Percentiles rank a stretch among this genome's conserved stretches.
Evolutionary conservation across 1,140 invertebrate species (phyloP).

Genomic region (Drosophila melanica): DNA sequence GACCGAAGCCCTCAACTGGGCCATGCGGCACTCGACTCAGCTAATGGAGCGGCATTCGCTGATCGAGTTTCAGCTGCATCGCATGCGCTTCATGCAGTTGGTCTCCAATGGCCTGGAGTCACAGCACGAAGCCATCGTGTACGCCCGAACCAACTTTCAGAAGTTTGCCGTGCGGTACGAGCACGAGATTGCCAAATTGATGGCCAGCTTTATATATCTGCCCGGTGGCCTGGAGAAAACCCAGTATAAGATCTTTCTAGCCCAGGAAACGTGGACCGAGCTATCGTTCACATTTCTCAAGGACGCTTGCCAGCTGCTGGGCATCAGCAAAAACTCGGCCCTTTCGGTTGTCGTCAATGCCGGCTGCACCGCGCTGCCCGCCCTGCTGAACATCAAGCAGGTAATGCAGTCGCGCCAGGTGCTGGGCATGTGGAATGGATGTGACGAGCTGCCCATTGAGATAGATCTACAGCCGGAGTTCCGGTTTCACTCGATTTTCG

Average conservation of each 20-base stretch:
- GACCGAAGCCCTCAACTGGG: constrained; percentile 92
- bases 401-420: constrained; percentile 98
- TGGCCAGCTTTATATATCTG: constrained; percentile 94
- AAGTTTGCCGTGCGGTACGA: constrained; percentile 92
- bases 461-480: constrained; percentile 90
- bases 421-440: constrained; percentile 96
- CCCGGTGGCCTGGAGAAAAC: constrained; percentile 91
- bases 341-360: constrained; percentile 92
- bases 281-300: constrained; percentile 95
- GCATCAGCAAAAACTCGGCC: constrained; percentile 92
- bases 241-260: constrained; percentile 92
- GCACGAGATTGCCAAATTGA: constrained; percentile 94
- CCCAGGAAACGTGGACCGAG: constrained; percentile 91
- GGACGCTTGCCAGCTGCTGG: constrained; percentile 95
- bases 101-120: constrained; percentile 71
- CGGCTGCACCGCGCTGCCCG: constrained; percentile 96
- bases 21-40: constrained; percentile 87
- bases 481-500: constrained; percentile 98
- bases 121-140: constrained; percentile 89
- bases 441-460: constrained; percentile 87
- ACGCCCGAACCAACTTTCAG: constrained; percentile 93
- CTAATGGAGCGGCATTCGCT: constrained; percentile 89
- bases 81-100: constrained; percentile 85
- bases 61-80: constrained; percentile 94
- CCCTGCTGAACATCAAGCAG: constrained; percentile 96